Conservation (phyloP, 1,140 invertebrate genomes). For the Rhopalosiphum padi region DNA sequence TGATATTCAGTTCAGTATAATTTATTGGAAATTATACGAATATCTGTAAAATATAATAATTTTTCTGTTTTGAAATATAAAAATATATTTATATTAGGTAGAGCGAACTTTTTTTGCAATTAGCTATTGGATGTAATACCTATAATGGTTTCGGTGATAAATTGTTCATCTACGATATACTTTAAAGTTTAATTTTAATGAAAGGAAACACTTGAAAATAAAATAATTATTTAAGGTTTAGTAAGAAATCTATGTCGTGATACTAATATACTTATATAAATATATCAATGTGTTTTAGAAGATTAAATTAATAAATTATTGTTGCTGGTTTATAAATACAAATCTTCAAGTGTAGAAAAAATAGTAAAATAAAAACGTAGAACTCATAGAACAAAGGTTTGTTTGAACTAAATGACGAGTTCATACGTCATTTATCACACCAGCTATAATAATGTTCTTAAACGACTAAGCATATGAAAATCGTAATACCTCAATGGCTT, state of each 20-base stretch:
- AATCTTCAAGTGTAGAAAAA: background rate
- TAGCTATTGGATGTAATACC: background rate
- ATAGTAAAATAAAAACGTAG: background rate
- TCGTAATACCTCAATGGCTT: background rate
- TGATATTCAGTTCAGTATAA: background rate
- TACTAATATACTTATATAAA: background rate
- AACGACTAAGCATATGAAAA: slow-evolving; percentile 1
- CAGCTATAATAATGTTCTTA: background rate
- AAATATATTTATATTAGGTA: background rate
- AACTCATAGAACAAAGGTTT: background rate
- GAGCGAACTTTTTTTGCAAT: background rate
- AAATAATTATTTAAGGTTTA: background rate
- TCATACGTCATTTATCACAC: background rate
- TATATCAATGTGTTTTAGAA: background rate
- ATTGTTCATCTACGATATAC: background rate
- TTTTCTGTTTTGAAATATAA: background rate
- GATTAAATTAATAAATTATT: background rate
- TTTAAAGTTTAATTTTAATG: background rate
- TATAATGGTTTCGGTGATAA: background rate
- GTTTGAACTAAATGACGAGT: background rate
- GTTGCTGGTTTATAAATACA: background rate
- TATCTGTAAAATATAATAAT: background rate
- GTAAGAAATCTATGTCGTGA: background rate
- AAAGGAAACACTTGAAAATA: background rate
- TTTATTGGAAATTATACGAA: background rate